These are phyloP conservation scores for Drosophila differens DNA, from an alignment of 2,888 invertebrate genomes.

Conservation along the genomic window DNA sequence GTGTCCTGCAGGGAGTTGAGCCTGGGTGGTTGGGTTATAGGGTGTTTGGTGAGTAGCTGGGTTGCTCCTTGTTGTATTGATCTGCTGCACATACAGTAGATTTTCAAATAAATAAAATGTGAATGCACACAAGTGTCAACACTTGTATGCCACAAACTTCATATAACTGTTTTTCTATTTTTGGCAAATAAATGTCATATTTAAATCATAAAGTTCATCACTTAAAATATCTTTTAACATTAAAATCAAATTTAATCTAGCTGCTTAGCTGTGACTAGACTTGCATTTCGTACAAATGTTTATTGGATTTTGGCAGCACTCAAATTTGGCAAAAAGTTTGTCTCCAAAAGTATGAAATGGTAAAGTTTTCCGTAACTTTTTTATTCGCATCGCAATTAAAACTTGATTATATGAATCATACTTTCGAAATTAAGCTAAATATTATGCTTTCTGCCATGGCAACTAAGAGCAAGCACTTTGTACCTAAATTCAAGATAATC, in stretches of 20 bases:
- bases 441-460: not conserved
- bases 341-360: slow-evolving; percentile 2
- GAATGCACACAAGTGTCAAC: not conserved
- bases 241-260: not conserved
- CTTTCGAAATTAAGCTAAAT: not conserved
- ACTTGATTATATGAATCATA: slow-evolving; percentile 2
- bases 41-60: not conserved
- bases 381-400: slow-evolving; percentile 24
- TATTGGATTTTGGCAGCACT: slow-evolving; percentile 4
- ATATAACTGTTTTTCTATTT: not conserved
- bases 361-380: slow-evolving; percentile 34
- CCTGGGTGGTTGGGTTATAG: not conserved
- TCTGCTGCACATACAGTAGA: slow-evolving; percentile 12
- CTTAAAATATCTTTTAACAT: not conserved
- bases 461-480: not conserved
- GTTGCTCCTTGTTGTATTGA: slow-evolving; percentile 26
- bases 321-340: slow-evolving; percentile 15
- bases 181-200: slow-evolving; percentile 15
- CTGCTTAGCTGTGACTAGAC: not conserved
- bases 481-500: not conserved
- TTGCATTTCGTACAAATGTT: slow-evolving; percentile 2
- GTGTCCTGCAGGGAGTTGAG: slow-evolving; percentile 32
- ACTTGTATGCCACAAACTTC: not conserved
- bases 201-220: not conserved
- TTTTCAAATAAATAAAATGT: not conserved